Evolutionary conservation across 64 coral and sea anemone species (phyloP).

Genomic region (Montipora cactus): DNA sequence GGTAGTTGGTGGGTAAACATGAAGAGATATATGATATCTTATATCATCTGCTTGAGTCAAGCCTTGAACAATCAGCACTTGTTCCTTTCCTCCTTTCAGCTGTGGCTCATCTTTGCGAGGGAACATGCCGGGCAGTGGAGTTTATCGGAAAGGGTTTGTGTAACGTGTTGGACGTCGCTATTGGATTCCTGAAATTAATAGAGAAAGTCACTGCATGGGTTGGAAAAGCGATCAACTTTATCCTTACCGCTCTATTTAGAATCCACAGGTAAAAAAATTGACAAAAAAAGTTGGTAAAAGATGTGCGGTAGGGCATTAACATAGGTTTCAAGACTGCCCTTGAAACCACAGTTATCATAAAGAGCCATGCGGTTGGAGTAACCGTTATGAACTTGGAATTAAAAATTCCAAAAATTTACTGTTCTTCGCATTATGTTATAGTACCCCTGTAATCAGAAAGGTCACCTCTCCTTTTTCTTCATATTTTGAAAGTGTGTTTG

Average conservation of each 20-base stretch:
- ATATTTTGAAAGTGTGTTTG: too few species aligned
- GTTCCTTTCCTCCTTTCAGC: slow-evolving; percentile 33
- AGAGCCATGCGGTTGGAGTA: too few species aligned
- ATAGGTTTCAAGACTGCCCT: too few species aligned
- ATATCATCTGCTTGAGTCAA: not conserved
- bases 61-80: not conserved
- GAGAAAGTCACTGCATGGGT: slow-evolving; percentile 89
- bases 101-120: slow-evolving; percentile 85
- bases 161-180: slow-evolving; percentile 83
- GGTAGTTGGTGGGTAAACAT: not conserved
- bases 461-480: too few species aligned
- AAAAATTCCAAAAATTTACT: too few species aligned
- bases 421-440: too few species aligned
- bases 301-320: not conserved
- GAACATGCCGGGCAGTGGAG: slow-evolving; percentile 82
- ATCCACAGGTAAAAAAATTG: slow-evolving; percentile 59
- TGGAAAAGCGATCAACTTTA: slow-evolving; percentile 89
- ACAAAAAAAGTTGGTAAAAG: too few species aligned
- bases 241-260: slow-evolving; percentile 79
- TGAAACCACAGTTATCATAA: too few species aligned
- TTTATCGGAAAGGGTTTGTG: slow-evolving; percentile 95
- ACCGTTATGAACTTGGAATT: too few species aligned
- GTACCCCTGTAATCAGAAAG: too few species aligned
- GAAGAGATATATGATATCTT: not conserved
- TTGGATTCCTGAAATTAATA: slow-evolving; percentile 82